phyloP scores from a whole-genome alignment of 2,888 invertebrate species.

The Macropis europaea region DNA sequence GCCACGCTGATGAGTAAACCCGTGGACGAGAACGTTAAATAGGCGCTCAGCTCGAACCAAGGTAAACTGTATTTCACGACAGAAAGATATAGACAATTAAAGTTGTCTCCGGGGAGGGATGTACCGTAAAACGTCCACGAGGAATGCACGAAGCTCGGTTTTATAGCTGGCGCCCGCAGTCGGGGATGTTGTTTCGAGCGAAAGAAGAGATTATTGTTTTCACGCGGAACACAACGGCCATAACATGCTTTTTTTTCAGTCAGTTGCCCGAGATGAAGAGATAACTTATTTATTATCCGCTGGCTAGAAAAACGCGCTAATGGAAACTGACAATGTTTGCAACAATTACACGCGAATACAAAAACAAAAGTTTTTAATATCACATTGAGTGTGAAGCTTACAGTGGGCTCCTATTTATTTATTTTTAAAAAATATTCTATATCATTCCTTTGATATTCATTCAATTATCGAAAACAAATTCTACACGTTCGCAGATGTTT shows the following conservation, averaged over 20 bases:
- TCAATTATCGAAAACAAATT: no score
- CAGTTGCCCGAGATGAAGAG: not conserved
- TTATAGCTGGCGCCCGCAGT: slow-evolving; percentile 8
- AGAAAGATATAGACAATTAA: slow-evolving; percentile 32
- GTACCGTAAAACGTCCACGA: slow-evolving; percentile 13
- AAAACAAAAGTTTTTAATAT: no score
- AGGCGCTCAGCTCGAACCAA: not conserved
- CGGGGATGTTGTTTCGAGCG: slow-evolving; percentile 17
- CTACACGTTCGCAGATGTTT: no score
- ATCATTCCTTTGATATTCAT: no score
- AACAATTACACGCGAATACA: not conserved
- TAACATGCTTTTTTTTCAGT: slow-evolving; percentile 7
- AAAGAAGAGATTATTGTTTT: slow-evolving; percentile 41
- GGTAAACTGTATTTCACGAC: slow-evolving; percentile 4
- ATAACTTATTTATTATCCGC: not conserved
- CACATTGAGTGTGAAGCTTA: no score
- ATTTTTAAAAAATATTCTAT: no score
- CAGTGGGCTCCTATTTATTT: no score
- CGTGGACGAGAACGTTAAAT: slow-evolving; percentile 1
- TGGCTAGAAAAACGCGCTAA: not conserved
- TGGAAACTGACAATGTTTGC: not conserved
- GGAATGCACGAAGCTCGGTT: slow-evolving; percentile 19
- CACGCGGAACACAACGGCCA: slow-evolving; percentile 11
- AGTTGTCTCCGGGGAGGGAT: slow-evolving; percentile 17
- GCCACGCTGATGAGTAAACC: not conserved